Evolutionary conservation across 2,888 invertebrate species (phyloP).

Genomic region (Nephrotoma appendiculata): DNA sequence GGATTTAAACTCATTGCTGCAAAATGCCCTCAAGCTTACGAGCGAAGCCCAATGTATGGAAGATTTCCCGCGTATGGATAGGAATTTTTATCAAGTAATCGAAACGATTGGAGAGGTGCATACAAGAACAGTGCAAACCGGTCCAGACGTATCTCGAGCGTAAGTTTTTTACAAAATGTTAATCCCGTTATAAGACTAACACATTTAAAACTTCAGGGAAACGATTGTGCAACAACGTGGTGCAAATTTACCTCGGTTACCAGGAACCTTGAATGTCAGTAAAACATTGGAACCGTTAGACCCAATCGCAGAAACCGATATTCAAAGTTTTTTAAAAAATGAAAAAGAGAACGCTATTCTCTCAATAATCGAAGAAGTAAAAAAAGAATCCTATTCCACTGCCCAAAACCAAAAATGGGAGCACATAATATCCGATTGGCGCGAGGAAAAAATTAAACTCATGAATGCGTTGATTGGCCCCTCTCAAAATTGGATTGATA

Average conservation of each 20-base stretch:
- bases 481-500: constrained; percentile 66
- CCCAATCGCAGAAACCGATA: constrained; percentile 81
- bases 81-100: constrained; percentile 79
- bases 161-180: constrained; percentile 3
- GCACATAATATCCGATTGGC: constrained; percentile 79
- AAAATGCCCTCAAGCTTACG: constrained; percentile 83
- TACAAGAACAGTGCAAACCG: constrained; percentile 70
- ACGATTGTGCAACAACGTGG: constrained; percentile 82
- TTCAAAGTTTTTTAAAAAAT: constrained; percentile 78
- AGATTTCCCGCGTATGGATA: constrained; percentile 71
- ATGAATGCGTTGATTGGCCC: constrained; percentile 80
- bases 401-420: constrained; percentile 59
- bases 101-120: constrained; percentile 84
- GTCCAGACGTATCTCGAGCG: constrained; percentile 61
- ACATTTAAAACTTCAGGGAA: constrained; percentile 43
- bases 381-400: constrained; percentile 52
- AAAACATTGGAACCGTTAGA: constrained; percentile 80
- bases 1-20: constrained; percentile 76
- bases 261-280: constrained; percentile 76
- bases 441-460: constrained; percentile 74
- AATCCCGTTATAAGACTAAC: not conserved
- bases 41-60: constrained; percentile 76
- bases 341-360: constrained; percentile 89
- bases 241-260: constrained; percentile 84
- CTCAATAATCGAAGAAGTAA: constrained; percentile 79